Evolutionary conservation across 2,888 invertebrate species (phyloP).

Genomic region (Therioaphis trifolii): DNA sequence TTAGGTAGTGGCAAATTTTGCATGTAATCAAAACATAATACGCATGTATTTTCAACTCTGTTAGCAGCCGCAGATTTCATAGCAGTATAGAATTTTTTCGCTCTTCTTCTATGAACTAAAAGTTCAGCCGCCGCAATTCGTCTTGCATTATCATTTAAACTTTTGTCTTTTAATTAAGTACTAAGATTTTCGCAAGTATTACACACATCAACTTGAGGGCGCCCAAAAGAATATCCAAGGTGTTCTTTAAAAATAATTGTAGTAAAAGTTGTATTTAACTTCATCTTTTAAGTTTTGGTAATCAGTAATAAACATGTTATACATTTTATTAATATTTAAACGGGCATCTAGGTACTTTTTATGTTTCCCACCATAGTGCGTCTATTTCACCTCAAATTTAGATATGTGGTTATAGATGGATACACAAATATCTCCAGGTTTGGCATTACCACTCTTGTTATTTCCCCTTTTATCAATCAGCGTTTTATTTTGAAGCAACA

Average conservation of each 20-base stretch:
- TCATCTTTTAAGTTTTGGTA: constrained; percentile 64
- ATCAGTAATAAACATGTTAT: constrained; percentile 65
- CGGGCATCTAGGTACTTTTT: constrained; percentile 65
- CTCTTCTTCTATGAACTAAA: constrained; percentile 64
- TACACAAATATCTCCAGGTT: constrained; percentile 15
- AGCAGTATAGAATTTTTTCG: constrained; percentile 65
- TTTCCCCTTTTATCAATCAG: constrained; percentile 48
- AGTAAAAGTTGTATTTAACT: constrained; percentile 66
- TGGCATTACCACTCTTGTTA: constrained; percentile 41
- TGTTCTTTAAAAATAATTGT: constrained; percentile 65
- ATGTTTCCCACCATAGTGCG: constrained; percentile 65
- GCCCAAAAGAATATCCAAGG: constrained; percentile 65
- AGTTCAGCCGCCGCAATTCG: constrained; percentile 64
- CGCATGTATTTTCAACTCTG: constrained; percentile 64
- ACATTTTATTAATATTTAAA: constrained; percentile 66
- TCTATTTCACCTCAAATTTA: constrained; percentile 62
- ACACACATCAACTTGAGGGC: constrained; percentile 66
- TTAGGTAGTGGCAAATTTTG: constrained; percentile 66
- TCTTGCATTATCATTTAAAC: constrained; percentile 65
- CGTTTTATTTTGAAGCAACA: constrained; percentile 43
- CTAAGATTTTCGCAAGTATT: constrained; percentile 58
- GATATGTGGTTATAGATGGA: constrained; percentile 29
- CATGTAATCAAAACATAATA: constrained; percentile 66
- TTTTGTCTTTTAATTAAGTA: constrained; percentile 64
- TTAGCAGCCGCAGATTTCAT: constrained; percentile 29